These are phyloP conservation scores for Condylura cristata DNA, from an alignment of 2,113 vertebrate species.

Conservation along the genomic window DNA sequence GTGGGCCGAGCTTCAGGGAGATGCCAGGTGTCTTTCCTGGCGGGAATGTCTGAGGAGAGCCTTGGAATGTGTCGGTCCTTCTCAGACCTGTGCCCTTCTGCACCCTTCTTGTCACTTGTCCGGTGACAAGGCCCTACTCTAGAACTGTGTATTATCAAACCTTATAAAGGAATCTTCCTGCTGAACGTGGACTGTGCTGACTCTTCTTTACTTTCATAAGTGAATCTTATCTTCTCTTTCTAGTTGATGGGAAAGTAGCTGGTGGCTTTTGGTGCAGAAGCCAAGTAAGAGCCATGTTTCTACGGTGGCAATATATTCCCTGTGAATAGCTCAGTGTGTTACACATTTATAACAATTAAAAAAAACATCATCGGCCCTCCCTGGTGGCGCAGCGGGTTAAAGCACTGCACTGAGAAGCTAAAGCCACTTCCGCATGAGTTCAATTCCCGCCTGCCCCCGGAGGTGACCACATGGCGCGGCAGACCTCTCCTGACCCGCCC, in stretches of 20 bases:
- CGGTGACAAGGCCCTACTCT: slow-evolving; percentile 75
- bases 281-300: background rate
- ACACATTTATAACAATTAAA: background rate
- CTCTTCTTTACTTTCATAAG: slow-evolving; percentile 42
- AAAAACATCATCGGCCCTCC: no score
- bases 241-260: background rate
- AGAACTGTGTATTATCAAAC: slow-evolving; percentile 84
- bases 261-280: background rate
- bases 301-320: background rate
- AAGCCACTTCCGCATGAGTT: no score
- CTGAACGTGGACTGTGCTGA: slow-evolving; percentile 71
- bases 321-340: background rate
- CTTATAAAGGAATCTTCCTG: slow-evolving; percentile 85
- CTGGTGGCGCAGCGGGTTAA: no score
- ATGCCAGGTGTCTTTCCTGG: background rate
- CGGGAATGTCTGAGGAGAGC: background rate
- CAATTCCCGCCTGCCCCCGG: no score
- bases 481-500: no score
- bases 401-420: no score
- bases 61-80: background rate
- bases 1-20: background rate
- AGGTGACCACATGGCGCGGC: no score
- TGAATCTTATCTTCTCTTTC: background rate
- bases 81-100: slow-evolving; percentile 33
- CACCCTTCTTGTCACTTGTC: no score